phyloP scores from a whole-genome alignment of 2,888 invertebrate species.

The Meghimatium bilineatum region DNA sequence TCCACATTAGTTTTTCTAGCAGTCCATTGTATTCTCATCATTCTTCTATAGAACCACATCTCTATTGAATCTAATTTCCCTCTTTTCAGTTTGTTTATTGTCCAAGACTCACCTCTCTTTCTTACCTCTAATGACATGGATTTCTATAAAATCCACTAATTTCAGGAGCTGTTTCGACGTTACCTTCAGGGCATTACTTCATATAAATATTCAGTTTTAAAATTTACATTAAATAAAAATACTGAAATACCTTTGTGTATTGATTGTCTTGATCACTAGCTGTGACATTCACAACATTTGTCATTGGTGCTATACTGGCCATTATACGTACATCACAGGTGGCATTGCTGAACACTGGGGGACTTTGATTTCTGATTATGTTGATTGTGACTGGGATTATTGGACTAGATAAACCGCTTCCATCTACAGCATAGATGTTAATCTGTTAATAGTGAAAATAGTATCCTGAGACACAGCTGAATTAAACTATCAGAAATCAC shows the following conservation, averaged over 20 bases:
- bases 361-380: constrained; percentile 54
- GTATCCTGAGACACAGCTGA: too few species aligned
- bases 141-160: too few species aligned
- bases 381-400: constrained; percentile 55
- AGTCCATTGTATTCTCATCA: too few species aligned
- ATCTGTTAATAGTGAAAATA: constrained; percentile 50
- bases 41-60: too few species aligned
- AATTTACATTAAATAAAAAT: background rate
- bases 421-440: constrained; percentile 54
- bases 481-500: too few species aligned
- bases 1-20: too few species aligned
- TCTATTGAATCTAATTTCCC: too few species aligned
- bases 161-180: too few species aligned
- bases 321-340: constrained; percentile 51
- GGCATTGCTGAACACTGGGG: constrained; percentile 58
- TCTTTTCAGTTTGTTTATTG: too few species aligned
- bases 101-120: too few species aligned
- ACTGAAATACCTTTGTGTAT: constrained; percentile 55
- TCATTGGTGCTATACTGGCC: constrained; percentile 46
- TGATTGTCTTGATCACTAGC: constrained; percentile 64
- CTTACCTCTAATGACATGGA: too few species aligned
- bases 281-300: constrained; percentile 54
- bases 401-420: constrained; percentile 47
- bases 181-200: background rate
- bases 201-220: background rate